Conservation (phyloP, 2,113 vertebrate species). For the Origma solitaria region DNA sequence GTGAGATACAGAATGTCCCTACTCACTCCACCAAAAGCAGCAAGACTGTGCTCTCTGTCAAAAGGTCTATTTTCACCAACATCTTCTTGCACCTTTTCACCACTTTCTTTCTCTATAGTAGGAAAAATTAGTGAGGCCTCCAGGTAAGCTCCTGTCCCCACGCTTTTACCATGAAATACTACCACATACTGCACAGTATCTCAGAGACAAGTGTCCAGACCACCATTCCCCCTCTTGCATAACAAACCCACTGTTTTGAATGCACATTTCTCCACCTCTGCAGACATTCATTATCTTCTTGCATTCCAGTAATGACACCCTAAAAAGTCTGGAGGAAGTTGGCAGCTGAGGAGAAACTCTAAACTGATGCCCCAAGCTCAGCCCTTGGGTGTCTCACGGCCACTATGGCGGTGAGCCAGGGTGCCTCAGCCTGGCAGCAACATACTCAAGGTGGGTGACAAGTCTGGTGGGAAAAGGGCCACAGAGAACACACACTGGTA, state of each 20-base stretch:
- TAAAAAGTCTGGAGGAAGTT: neutral
- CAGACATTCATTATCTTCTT: neutral
- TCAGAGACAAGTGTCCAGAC: neutral
- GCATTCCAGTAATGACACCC: neutral
- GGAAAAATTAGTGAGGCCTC: neutral
- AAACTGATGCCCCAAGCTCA: neutral
- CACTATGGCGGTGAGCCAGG: neutral
- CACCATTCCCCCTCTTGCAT: neutral
- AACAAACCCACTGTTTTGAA: neutral
- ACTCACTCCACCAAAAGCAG: neutral
- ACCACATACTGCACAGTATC: neutral
- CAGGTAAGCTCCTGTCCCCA: neutral
- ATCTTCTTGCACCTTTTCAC: neutral
- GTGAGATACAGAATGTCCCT: neutral
- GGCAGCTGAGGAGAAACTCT: neutral
- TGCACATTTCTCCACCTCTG: neutral
- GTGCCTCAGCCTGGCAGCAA: neutral
- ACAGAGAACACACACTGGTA: neutral
- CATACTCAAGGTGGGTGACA: neutral
- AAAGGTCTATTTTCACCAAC: neutral
- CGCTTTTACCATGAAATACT: neutral
- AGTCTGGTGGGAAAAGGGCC: neutral
- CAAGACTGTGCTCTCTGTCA: neutral
- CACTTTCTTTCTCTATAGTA: neutral
- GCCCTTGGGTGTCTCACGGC: rapidly evolving